Evolutionary conservation across 2,113 vertebrate species (phyloP), one percentile per base, ranked within the genome.

Genomic region (Forbesichthys agassizii): DNA sequence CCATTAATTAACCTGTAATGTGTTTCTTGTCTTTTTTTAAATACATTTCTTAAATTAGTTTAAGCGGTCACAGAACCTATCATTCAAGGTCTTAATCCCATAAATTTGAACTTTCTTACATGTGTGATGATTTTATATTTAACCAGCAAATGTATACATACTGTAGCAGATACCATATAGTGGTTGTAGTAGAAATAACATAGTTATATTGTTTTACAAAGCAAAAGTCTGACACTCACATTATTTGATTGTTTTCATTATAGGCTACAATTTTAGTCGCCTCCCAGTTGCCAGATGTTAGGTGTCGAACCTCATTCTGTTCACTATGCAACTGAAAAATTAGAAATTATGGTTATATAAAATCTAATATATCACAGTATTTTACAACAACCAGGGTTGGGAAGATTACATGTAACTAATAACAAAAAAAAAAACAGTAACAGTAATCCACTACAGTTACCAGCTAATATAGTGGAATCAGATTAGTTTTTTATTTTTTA

Each of bases 231-330:
- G 20, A 11, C 11, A 81, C 96, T 94, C 86, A 98, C 97, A 99
- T 87, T 54, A 93, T 94, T 71, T 96, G 92, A 51, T 90, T 89
- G 68, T 73, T 89, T 90, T 99, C 96, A 77, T 99, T 94, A 2
- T 96, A 98, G 0, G 95, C 93, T 74, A 96, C 69, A 69, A 98
- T 95, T 83, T 87, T 92, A 3, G 95, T 95, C 88, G 97, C 97
- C 85, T 99, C 97, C 97, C 97, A 99, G 89, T 93, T 94, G 48
- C 97, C 97, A 0, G 96, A 98, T 1, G 97, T 99, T 47, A 99
- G 77, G 71, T 97, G 95, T 18, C 95, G 92, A 33, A 96, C 92
- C 1, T 91, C 94, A 13, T 95, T 93, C 81, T 94, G 91, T 54
- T 97, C 93, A 27, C 87, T 94, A 68, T 92, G 78, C 0, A 68